phyloP scores from a whole-genome alignment of 2,888 invertebrate species.

The Harmothoe impar region DNA sequence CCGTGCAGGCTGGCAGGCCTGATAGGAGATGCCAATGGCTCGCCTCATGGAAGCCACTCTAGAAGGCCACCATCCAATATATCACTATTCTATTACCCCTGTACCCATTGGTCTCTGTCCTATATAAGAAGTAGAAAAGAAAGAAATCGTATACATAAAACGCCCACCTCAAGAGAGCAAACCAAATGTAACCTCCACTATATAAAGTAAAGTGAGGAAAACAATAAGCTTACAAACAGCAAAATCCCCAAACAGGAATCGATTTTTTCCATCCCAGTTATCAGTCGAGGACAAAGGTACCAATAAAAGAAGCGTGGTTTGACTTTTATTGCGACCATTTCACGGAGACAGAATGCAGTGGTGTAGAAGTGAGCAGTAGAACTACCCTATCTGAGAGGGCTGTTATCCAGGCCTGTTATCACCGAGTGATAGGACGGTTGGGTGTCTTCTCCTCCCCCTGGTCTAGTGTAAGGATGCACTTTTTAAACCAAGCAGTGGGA shows the following conservation, averaged over 20 bases:
- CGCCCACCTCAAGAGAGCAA: not conserved
- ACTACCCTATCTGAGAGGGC: too few species aligned
- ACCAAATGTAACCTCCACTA: not conserved
- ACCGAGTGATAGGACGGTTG: too few species aligned
- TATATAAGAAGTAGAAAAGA: too few species aligned
- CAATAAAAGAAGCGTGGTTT: not conserved
- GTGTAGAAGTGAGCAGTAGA: not conserved
- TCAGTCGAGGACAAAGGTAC: not conserved
- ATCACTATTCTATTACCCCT: not conserved
- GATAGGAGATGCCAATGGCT: constrained; percentile 48
- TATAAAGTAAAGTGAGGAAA: not conserved
- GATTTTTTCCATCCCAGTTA: not conserved
- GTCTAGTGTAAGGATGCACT: too few species aligned
- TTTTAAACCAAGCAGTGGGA: too few species aligned
- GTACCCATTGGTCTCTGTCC: not conserved
- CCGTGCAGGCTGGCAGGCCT: not conserved
- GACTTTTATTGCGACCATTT: not conserved
- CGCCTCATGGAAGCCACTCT: constrained; percentile 45
- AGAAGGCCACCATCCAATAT: not conserved
- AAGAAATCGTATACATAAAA: not conserved
- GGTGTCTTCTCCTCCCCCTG: too few species aligned
- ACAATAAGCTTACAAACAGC: not conserved
- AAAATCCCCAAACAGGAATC: not conserved
- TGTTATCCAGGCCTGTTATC: too few species aligned
- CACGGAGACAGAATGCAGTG: not conserved